Evolutionary conservation across 2,888 invertebrate species (phyloP), one percentile per base, ranked within the genome.

Genomic region (Parasteatoda lunata): DNA sequence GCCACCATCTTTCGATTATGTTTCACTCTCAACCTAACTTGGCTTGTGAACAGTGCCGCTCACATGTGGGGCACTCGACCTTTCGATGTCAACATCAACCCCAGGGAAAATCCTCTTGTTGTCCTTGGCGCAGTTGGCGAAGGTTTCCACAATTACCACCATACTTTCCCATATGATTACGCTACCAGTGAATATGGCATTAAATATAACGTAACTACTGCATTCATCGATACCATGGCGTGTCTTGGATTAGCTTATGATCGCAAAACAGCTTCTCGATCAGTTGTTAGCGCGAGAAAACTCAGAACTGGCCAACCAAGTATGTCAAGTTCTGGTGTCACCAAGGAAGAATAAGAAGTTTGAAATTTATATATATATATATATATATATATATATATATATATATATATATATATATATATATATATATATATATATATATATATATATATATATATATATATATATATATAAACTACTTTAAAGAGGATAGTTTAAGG

Each of bases 31-130:
- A 97, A 98, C 92, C 95, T 96, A 89, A 98, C 98, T 1, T 98
- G 96, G 94, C 94, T 96, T 90, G 97, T 98, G n/a, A 98, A 98
- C 92, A 97, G 97, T 91, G 95, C 96, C 11, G 98, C 98, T 0
- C 98, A 98, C 92, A 94, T 97, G 93, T 97, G 96, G 94, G 98
- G 98, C n/a, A 95, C 95, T 90, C 95, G 95, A 91, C 98, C 98
- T 0, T 98, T 97, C 91, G 98, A 98, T 92, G 95, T 94, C 95
- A 95, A 91, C 84, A 92, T 92, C 89, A 92, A 91, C 88, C 92
- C 93, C 0, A 90, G 91, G 0, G 92, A 93, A 89, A 93, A 92
- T 89, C 78, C 90, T 5, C 87, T 90, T 4, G 92, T 92, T 3
- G 90, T 91, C 1, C 88, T 92, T 11, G 90, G 91, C 49, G 92